A percentile compares a stretch with the other conserved stretches of the same genome.
These are phyloP conservation scores for Drosophila truncata DNA, from an alignment of 1,140 invertebrate genomes.

Conservation along the genomic window DNA sequence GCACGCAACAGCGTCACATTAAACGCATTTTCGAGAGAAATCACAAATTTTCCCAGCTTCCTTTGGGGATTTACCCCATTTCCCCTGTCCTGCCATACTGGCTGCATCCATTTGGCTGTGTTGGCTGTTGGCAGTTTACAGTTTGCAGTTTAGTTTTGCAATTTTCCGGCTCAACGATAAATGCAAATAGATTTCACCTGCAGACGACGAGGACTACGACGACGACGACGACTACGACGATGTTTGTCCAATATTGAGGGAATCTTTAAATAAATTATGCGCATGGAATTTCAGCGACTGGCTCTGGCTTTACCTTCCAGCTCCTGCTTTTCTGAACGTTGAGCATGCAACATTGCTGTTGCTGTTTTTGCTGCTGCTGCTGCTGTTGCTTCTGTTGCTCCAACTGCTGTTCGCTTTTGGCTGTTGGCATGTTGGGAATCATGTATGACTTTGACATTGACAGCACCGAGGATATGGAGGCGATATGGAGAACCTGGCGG, in stretches of 20 bases:
- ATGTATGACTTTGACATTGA: slow-evolving; percentile 81
- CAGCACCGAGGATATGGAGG: slow-evolving; percentile 56
- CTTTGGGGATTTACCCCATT: slow-evolving; percentile 14
- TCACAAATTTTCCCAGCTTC: slow-evolving; percentile 59
- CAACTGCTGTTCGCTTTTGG: slow-evolving; percentile 60
- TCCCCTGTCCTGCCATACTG: background rate
- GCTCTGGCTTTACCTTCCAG: slow-evolving; percentile 5
- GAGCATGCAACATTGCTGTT: slow-evolving; percentile 42
- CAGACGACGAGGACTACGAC: slow-evolving; percentile 46
- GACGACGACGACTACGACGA: slow-evolving; percentile 9
- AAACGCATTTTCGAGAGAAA: slow-evolving; percentile 65
- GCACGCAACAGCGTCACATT: slow-evolving; percentile 57
- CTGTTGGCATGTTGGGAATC: slow-evolving; percentile 72
- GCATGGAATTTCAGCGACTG: slow-evolving; percentile 68
- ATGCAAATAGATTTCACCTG: slow-evolving; percentile 84
- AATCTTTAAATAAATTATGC: slow-evolving; percentile 82
- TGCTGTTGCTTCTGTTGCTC: slow-evolving; percentile 18
- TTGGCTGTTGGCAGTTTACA: slow-evolving; percentile 51
- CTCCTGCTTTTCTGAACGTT: slow-evolving; percentile 25
- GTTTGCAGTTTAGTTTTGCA: slow-evolving; percentile 79
- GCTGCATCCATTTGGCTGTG: background rate
- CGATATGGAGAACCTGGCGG: slow-evolving; percentile 21
- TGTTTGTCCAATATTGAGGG: slow-evolving; percentile 79
- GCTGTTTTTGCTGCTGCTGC: slow-evolving; percentile 19
- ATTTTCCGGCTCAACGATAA: slow-evolving; percentile 83